Evolutionary conservation across 2,113 vertebrate species (phyloP).

Genomic region (Tympanuchus pallidicinctus): DNA sequence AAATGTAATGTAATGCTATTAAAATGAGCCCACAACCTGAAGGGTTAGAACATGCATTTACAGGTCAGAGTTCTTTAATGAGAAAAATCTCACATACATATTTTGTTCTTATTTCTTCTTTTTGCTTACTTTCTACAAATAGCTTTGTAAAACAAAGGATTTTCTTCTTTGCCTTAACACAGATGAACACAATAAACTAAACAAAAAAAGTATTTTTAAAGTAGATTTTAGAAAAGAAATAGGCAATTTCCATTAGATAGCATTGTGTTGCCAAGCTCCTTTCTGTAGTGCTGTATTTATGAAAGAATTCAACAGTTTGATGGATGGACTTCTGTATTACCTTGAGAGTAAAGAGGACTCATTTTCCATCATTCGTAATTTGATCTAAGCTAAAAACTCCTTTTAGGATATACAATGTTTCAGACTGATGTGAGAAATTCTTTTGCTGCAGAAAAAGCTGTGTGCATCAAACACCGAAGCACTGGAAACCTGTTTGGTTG

Average conservation of each 20-base stretch:
- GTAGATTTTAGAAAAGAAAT: neutral
- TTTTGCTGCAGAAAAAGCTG: neutral
- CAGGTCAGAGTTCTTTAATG: neutral
- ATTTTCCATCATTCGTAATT: neutral
- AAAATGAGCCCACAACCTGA: neutral
- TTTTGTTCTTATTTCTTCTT: neutral
- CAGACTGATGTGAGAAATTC: neutral
- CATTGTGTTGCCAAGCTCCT: neutral
- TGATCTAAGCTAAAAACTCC: neutral
- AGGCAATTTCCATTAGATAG: neutral
- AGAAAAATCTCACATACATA: neutral
- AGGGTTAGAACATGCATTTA: neutral
- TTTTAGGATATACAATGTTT: accelerated
- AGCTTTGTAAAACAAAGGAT: neutral
- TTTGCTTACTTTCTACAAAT: neutral
- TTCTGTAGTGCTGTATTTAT: neutral
- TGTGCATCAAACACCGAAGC: neutral
- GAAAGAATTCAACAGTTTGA: neutral
- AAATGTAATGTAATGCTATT: neutral
- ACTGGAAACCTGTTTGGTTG: neutral
- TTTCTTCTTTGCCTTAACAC: neutral
- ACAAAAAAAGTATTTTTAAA: neutral
- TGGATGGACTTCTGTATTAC: neutral
- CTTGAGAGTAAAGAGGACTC: neutral
- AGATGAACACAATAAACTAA: neutral